Conservation (phyloP, 2,888 invertebrate genomes). For the Tupiocoris notatus region DNA sequence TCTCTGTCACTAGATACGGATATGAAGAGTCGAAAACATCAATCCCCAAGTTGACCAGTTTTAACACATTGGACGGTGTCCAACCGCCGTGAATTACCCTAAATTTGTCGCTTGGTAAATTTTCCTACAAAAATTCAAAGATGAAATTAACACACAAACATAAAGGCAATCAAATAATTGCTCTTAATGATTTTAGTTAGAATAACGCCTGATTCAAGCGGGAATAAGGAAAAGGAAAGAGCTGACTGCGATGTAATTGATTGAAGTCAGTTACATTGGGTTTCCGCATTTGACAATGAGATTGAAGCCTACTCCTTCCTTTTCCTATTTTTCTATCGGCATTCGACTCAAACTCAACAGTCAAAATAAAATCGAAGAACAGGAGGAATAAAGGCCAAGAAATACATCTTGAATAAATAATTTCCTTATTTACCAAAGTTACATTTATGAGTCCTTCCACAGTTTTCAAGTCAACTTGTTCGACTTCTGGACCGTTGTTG, state of each 20-base stretch:
- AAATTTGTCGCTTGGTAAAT: constrained; percentile 66
- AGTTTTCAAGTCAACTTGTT: constrained; percentile 58
- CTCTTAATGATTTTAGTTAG: not conserved
- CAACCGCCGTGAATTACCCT: constrained; percentile 75
- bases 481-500: constrained; percentile 65
- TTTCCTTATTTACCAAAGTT: constrained; percentile 65
- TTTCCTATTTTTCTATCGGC: too few species aligned
- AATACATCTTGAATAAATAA: too few species aligned
- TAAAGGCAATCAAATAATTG: not conserved
- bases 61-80: constrained; percentile 69
- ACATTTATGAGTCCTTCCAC: constrained; percentile 63
- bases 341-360: too few species aligned
- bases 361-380: too few species aligned
- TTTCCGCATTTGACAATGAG: too few species aligned
- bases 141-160: too few species aligned
- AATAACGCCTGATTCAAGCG: too few species aligned
- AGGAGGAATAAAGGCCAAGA: too few species aligned
- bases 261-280: too few species aligned
- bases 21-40: constrained; percentile 89
- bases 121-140: constrained; percentile 31
- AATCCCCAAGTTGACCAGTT: constrained; percentile 72
- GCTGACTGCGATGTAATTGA: too few species aligned
- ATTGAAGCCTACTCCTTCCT: too few species aligned
- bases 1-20: constrained; percentile 67
- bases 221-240: too few species aligned